Evolutionary conservation across 2,797 vertebrate species (phyloP).

Genomic region (Lemur catta): DNA sequence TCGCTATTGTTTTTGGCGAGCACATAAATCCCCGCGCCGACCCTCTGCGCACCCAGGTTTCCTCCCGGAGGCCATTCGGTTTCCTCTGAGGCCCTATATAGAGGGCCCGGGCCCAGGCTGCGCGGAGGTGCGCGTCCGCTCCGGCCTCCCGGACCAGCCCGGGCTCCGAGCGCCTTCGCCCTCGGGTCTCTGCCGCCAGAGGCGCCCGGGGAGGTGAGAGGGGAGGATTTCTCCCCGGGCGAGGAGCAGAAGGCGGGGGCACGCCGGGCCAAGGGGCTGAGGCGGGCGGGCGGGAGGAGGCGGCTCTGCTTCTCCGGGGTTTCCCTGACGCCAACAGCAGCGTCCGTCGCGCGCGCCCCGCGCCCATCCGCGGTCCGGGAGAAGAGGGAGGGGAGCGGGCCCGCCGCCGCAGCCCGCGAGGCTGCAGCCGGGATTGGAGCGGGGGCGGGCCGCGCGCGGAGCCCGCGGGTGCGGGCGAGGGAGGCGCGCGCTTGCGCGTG

Average conservation of each 20-base stretch:
- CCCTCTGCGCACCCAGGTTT: constrained; percentile 61
- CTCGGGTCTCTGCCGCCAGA: neutral
- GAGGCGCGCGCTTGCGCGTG: constrained; percentile 44
- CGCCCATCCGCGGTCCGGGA: neutral
- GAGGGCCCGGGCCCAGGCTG: constrained; percentile 27
- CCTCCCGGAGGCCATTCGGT: constrained; percentile 68
- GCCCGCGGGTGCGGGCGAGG: neutral
- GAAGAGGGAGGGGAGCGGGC: neutral
- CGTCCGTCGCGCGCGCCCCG: constrained; percentile 29
- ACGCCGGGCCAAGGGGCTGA: neutral
- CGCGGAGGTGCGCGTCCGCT: neutral
- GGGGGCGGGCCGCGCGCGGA: neutral
- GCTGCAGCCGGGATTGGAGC: constrained; percentile 54
- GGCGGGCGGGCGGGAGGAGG: neutral
- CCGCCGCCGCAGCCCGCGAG: neutral
- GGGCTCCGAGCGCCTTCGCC: neutral
- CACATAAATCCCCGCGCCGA: constrained; percentile 52
- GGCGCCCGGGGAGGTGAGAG: constrained; percentile 13
- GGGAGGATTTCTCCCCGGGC: neutral
- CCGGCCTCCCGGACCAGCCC: neutral
- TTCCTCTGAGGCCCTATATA: constrained; percentile 72
- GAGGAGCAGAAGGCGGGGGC: neutral
- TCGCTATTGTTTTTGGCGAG: constrained; percentile 74
- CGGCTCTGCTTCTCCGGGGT: constrained; percentile 64
- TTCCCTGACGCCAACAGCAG: constrained; percentile 64